These are phyloP conservation scores for Drosophila eohydei DNA, from an alignment of 2,888 invertebrate genomes.

Conservation along the genomic window DNA sequence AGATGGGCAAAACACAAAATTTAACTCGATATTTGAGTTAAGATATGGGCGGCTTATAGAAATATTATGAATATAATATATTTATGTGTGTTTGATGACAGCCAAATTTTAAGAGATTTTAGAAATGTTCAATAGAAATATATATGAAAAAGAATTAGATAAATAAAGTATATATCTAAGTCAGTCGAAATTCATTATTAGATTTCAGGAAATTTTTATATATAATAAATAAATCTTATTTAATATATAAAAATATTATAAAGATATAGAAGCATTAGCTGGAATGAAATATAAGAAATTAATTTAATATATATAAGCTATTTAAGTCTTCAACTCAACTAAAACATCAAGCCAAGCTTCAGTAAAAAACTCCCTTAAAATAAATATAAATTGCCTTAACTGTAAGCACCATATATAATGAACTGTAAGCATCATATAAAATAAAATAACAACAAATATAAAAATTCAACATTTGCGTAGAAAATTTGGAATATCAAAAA, in stretches of 20 bases:
- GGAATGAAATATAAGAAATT: background rate
- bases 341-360: background rate
- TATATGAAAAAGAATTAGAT: too few species aligned
- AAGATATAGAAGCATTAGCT: too few species aligned
- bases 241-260: too few species aligned
- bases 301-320: background rate
- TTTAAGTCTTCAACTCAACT: background rate
- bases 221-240: too few species aligned
- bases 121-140: too few species aligned
- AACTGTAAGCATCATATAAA: background rate
- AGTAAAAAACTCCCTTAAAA: background rate
- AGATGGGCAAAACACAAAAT: slow-evolving; percentile 10
- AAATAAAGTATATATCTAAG: too few species aligned
- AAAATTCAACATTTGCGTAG: slow-evolving; percentile 23
- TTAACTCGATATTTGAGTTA: background rate
- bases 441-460: slow-evolving; percentile 2
- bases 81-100: background rate
- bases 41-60: background rate
- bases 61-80: background rate
- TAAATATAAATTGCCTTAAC: background rate
- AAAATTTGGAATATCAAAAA: slow-evolving; percentile 18
- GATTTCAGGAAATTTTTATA: too few species aligned
- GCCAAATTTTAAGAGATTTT: too few species aligned
- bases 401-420: too few species aligned
- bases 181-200: too few species aligned